phyloP scores from a whole-genome alignment of 2,888 invertebrate species.

The Allolobophora icterica region DNA sequence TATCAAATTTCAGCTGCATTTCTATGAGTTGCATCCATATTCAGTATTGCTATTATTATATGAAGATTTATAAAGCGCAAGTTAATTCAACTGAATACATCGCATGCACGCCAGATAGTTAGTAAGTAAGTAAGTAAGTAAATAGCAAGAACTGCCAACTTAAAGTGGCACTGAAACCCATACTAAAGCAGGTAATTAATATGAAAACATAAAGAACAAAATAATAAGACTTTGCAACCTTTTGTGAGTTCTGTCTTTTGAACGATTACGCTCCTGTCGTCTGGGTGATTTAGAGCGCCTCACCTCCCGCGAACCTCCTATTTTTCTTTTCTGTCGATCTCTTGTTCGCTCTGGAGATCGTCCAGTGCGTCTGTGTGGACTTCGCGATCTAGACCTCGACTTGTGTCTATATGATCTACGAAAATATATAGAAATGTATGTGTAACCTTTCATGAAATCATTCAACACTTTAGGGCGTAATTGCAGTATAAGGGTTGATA shows the following conservation, averaged over 20 bases:
- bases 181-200: neutral
- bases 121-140: too few relatives aligned
- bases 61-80: too few relatives aligned
- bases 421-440: slow-evolving; percentile 4
- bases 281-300: slow-evolving; percentile 30
- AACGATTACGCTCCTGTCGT: slow-evolving; percentile 47
- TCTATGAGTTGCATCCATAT: neutral
- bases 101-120: too few relatives aligned
- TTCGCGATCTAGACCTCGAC: slow-evolving; percentile 41
- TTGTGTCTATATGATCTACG: slow-evolving; percentile 41
- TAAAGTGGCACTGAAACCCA: neutral
- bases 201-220: neutral
- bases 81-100: too few relatives aligned
- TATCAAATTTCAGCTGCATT: neutral
- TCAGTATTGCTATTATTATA: too few relatives aligned
- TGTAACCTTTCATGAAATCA: neutral
- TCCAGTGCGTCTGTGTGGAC: slow-evolving; percentile 41
- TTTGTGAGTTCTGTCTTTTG: too few relatives aligned
- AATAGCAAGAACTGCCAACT: neutral
- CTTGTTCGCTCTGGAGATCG: slow-evolving; percentile 47
- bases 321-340: slow-evolving; percentile 36
- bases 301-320: neutral
- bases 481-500: too few relatives aligned
- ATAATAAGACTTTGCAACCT: neutral
- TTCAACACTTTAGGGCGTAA: neutral